These are phyloP conservation scores for Pterostichus madidus DNA, from an alignment of 2,888 invertebrate genomes.

Conservation along the genomic window DNA sequence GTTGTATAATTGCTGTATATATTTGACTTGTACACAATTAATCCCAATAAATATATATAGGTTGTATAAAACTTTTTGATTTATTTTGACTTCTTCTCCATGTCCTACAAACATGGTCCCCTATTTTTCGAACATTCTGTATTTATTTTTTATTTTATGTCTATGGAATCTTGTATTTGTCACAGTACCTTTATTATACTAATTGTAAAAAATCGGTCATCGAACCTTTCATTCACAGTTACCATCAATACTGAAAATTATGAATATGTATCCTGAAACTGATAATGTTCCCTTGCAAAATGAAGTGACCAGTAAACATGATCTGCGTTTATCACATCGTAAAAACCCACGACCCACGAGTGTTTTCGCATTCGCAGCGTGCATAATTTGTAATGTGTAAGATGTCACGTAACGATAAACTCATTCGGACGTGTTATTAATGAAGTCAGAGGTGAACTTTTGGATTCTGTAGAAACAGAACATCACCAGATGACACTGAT, in stretches of 20 bases:
- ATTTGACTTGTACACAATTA: too few species aligned
- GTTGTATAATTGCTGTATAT: too few species aligned
- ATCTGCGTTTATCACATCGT: conserved; percentile 35
- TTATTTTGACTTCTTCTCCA: too few species aligned
- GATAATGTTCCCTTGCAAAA: conserved; percentile 25
- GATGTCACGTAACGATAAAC: conserved; percentile 7
- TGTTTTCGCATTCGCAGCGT: conserved; percentile 21
- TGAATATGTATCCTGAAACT: conserved; percentile 30
- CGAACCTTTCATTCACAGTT: background rate
- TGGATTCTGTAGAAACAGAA: conserved; percentile 9
- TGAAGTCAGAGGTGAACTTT: conserved; percentile 40
- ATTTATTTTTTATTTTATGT: too few species aligned
- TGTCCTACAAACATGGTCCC: too few species aligned
- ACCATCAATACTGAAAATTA: background rate
- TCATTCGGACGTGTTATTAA: conserved; percentile 42
- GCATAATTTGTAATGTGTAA: conserved; percentile 41
- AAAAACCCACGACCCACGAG: conserved; percentile 21
- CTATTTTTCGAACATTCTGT: too few species aligned
- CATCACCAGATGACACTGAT: conserved; percentile 41
- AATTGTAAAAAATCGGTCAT: background rate
- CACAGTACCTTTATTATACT: too few species aligned
- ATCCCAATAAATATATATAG: too few species aligned
- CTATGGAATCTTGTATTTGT: too few species aligned
- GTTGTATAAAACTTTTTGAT: too few species aligned
- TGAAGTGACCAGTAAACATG: background rate